Base-by-base conservation (phyloP, 1,140 invertebrate species). In the Acromyrmex charruanus region DNA sequence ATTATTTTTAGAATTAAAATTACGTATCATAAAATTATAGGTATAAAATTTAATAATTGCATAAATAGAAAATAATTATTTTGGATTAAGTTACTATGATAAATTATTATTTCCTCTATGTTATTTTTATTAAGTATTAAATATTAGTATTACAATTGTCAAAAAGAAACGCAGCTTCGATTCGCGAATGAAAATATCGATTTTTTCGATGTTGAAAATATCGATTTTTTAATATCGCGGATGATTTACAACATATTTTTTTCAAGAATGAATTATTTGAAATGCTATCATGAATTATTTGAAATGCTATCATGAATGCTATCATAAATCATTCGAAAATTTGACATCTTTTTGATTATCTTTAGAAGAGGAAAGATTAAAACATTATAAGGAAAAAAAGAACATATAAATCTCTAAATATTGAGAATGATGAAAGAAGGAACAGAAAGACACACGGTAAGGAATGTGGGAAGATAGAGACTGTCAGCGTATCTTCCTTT, bases 401-500 rank as follows among this genome's bases (percentile, higher is more conserved):
- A 66, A 68, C 63, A 68, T 84, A 89, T 87, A 80, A 77, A 87
- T 86, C 28, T 72, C 14, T 16, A 18, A 18, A 4, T 31, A 49
- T 72, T 49, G 25, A 75, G 77, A 72, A 77, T 16, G 55, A 80
- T 77, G 44, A 16, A 85, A 61, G 18, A 87, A 35, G 79, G 82
- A 65, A 75, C 49, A 89, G 75, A 90, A 90, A 90, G 90, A 90
- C 61, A 90, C 68, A 84, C 16, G 31, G 86, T 14, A 59, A 58
- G 10, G 35, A 63, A 74, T 61, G 80, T 59, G 88, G 75, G 88
- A 87, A 90, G 89, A 87, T 44, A 53, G 21, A 75, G 51, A 51
- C 72, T 59, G 86, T 82, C 89, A 88, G 71, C 71, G 58, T 51
- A 75, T 86, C 77, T 82, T 90, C 86, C 89, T 90, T 90, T 88